Conservation (phyloP, 2,797 vertebrate species). For the Cossypha dichroa region DNA sequence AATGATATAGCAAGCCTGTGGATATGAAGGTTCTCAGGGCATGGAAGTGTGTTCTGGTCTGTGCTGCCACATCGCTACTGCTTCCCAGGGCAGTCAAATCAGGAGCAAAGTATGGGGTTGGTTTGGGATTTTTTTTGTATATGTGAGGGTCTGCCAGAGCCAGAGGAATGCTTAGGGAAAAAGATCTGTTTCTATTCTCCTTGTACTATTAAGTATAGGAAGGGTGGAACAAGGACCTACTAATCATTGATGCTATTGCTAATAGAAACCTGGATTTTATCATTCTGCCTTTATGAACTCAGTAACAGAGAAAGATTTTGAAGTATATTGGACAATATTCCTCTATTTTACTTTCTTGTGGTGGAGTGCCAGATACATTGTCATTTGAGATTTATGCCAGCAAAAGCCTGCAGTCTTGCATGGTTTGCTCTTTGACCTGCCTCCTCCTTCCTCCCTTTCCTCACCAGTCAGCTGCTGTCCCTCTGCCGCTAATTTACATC, state of each 20-base stretch:
- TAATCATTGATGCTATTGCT: neutral
- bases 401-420: neutral
- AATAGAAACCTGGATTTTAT: neutral
- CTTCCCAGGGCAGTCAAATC: neutral
- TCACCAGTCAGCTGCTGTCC: constrained; percentile 14
- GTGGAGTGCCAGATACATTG: neutral
- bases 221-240: neutral
- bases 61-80: neutral
- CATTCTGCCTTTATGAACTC: neutral
- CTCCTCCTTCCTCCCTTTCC: constrained; percentile 17
- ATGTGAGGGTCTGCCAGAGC: neutral
- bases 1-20: neutral
- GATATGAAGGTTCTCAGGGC: neutral
- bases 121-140: rapidly evolving
- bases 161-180: neutral
- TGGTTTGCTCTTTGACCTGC: constrained; percentile 49
- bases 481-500: constrained; percentile 39
- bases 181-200: neutral
- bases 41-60: neutral
- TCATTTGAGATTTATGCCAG: constrained; percentile 31
- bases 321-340: neutral
- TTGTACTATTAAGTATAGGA: neutral
- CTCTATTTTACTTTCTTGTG: neutral
- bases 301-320: neutral
- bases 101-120: neutral